Base-by-base conservation (phyloP, 2,797 vertebrate species). In the Remorina albescens region DNA sequence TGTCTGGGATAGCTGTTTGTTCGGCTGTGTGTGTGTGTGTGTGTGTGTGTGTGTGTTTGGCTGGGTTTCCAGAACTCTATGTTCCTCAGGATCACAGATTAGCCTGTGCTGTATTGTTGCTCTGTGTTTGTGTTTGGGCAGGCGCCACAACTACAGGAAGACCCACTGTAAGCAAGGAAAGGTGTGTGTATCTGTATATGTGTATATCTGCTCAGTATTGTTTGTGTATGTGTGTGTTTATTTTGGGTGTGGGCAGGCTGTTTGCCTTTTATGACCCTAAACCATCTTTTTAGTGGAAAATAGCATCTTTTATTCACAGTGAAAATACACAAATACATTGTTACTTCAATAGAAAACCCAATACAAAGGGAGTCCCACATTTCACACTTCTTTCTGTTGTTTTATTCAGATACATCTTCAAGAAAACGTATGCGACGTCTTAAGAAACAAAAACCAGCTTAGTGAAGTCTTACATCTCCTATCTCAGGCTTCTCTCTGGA, bases 81-180 rank as follows among this genome's bases (percentile, higher is more conserved):
- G 94, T 95, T 94, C 94, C 86, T 81, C 72, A 71, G 89, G 91
- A 93, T 92, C 92, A 89, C 90, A 94, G 93, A 95, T 94, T 95
- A 94, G 90, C 81, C 67, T 5, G 81, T 46, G 59, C 77, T 86
- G 90, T 91, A 94, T 95, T 95, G 94, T 95, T 94, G 88, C 71
- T 74, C 74, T 72, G 82, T 94, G 91, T 94, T 94, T 95, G 92
- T 95, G 91, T 92, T 93, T 81, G 71, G 67, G 81, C 64, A 87
- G 88, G 91, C 91, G 86, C 83, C 89, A 92, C 89, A 90, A 82
- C 80, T 78, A 91, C 90, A 92, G 92, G 91, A 94, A 94, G 88
- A 81, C 79, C 53, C 74, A 88, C 87, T 91, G 88, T 93, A 93
- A 92, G 89, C 91, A 91, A 91, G 89, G 82, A 83, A 90, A 89